These are phyloP conservation scores for Neoniphon sammara DNA, from an alignment of 2,797 vertebrate genomes.

Conservation along the genomic window DNA sequence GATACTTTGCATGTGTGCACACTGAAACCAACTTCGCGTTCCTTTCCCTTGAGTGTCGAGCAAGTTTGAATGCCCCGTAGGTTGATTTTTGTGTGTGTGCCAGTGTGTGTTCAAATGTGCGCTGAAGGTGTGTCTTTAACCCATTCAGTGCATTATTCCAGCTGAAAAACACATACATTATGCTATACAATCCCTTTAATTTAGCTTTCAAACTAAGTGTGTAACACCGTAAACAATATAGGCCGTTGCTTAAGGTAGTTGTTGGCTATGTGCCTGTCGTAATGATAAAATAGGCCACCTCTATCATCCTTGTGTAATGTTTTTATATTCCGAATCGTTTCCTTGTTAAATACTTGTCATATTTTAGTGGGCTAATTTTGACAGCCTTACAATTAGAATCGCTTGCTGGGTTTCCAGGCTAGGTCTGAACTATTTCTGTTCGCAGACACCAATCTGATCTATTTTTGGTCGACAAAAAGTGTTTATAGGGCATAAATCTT, in stretches of 20 bases:
- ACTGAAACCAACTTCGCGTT: conserved; percentile 35
- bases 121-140: conserved; percentile 41
- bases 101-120: conserved; percentile 23
- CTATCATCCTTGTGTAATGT: neutral
- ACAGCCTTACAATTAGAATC: conserved; percentile 19
- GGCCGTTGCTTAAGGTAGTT: neutral
- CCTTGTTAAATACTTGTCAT: conserved; percentile 20
- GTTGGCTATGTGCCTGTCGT: neutral
- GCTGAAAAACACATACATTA: neutral
- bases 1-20: conserved; percentile 37
- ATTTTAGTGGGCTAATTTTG: conserved; percentile 39
- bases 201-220: neutral
- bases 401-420: conserved; percentile 66
- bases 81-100: conserved; percentile 25
- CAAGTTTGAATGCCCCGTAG: conserved; percentile 55
- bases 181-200: neutral
- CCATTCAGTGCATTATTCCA: neutral
- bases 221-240: neutral
- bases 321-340: neutral
- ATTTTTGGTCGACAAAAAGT: conserved; percentile 52
- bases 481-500: conserved; percentile 41
- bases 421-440: conserved; percentile 64
- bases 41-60: conserved; percentile 28
- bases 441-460: conserved; percentile 59
- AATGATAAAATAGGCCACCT: neutral